Evolutionary conservation across 2,797 vertebrate genomes (phyloP), one percentile per base, ranked within the genome.

Genomic region (Sebastes taczanowskii): DNA sequence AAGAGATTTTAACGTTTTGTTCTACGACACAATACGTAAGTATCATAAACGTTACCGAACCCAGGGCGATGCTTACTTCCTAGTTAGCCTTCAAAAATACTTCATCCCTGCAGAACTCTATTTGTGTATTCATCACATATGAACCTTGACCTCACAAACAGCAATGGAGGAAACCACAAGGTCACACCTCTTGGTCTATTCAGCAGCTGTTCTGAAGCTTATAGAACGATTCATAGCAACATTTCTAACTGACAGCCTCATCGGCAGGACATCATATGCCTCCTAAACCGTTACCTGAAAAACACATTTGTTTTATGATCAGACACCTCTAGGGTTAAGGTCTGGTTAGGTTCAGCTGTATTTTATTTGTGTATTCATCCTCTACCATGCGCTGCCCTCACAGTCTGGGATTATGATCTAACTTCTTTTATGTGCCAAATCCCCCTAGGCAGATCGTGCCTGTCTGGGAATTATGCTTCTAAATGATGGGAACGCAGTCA

Each of bases 391-490:
- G 65, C 30, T 86, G 74, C 56, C 58, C 61, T 85, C 38, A 14
- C 67, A 78, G 80, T 77, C 52, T 77, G 67, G 80, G 74, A 90
- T 91, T 86, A 86, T 67, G 64, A 78, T 86, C 69, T 49, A 68
- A 84, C 49, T 74, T 84, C 86, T 81, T 82, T 79, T 49, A 78
- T 85, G 73, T 75, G 65, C 75, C 73, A 91, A 81, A 91, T 87
- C 84, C 86, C 83, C 74, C 80, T 75, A 34, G 86, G 87, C 86
- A 82, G 88, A 86, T 84, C 23, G 62, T 92, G 81, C 71, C 84
- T 78, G 71, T 85, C 82, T 83, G 86, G 87, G 88, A 91, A 88
- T 89, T 86, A 91, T 10, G 18, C 76, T 65, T 76, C 71, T 83
- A 90, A 89, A 91, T 89, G 86, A 90, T 32, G 8, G 78, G 52